Base-by-base conservation (phyloP, 2,888 invertebrate species). In the Coecobrya sp. region DNA sequence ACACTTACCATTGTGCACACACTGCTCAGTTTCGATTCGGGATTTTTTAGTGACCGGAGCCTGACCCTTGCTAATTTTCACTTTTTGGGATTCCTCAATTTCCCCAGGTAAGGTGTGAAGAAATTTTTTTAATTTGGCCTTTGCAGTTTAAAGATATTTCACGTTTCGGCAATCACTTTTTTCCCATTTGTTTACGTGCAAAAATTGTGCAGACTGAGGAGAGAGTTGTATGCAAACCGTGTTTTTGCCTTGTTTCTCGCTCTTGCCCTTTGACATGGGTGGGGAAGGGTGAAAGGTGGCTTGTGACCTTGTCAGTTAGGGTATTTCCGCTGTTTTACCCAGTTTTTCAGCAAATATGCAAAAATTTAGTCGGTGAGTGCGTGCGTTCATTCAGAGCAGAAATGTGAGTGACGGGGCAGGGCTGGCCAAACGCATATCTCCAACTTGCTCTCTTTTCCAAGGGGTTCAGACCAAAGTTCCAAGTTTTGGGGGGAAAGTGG, bases 1-100 rank as follows among this genome's bases (percentile, higher is more conserved):
- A 84, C 89, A 89, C 84, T 89, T 89, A 84, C 84, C 89, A 82
- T 89, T 89, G 89, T 89, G 89, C 89, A 84, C 86, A 86, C 89
- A 89, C 89, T 89, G 89, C 84, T 89, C 84, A 89, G 89, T 89
- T 89, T 55, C 10, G 82, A 82, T 45, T 52, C 55, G 84, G 89
- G 59, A 89, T 89, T 89, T 86, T 82, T 89, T 82, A 89, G 89
- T 89, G 89, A 89, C 89, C 89, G 68, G 49, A 70, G 73, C 84
- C 89, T 89, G 89, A 89, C 89, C 89, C 84, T 84, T 89, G 89
- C 25, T 25, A 73, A 89, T 52, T 70, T 70, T 84, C 30, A 11
- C 62, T 36, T 25, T 36, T 0, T 3, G 5, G 11, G 19, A 25
- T 42, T 73, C 45, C 0, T 36, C 89, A 55, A 55, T 70, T 36